Percentiles rank a stretch among this genome's conserved stretches.
phyloP scores from a whole-genome alignment of 2,797 vertebrate genomes.

The Poliocrania exsul region DNA sequence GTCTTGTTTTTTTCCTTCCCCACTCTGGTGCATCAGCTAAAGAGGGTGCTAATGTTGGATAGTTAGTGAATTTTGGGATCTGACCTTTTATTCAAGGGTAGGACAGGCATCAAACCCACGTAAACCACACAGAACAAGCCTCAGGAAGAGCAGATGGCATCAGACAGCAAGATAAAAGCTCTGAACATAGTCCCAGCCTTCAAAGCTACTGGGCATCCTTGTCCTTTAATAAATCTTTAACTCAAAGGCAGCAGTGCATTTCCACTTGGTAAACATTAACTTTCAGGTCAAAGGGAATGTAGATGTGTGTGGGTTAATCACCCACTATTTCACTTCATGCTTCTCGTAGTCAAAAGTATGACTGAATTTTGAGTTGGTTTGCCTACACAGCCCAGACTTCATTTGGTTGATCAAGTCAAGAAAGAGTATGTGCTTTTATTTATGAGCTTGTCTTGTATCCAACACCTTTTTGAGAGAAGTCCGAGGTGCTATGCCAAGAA shows the following conservation, averaged over 20 bases:
- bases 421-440: neutral
- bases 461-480: neutral
- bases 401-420: neutral
- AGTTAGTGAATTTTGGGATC: neutral
- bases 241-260: neutral
- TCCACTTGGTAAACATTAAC: conserved; percentile 15
- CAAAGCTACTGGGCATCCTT: neutral
- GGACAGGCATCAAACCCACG: neutral
- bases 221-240: conserved; percentile 49
- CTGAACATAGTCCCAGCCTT: neutral
- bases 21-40: neutral
- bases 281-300: neutral
- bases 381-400: neutral
- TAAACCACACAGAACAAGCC: neutral
- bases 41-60: neutral
- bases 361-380: neutral
- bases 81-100: neutral
- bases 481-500: rapidly evolving
- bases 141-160: neutral
- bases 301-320: neutral
- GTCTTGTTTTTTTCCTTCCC: neutral
- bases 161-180: neutral
- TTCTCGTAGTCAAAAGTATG: neutral
- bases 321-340: neutral
- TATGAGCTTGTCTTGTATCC: neutral